Conservation (phyloP, 2,888 invertebrate species). For the Thymelicus sylvestris region DNA sequence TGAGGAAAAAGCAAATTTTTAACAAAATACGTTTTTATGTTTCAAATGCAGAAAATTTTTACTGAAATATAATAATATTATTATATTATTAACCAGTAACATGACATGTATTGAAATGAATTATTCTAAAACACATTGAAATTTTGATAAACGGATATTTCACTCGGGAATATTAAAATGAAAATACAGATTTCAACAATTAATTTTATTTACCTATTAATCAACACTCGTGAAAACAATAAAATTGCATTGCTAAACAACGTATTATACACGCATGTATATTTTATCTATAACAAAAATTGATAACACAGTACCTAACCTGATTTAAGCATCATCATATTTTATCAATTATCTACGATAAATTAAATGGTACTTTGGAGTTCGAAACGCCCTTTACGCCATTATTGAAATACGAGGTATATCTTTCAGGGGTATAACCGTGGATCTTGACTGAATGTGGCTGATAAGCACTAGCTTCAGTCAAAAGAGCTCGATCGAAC, state of each 20-base stretch:
- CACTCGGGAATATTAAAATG: too few species aligned
- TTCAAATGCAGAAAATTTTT: too few species aligned
- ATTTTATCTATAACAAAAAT: background rate
- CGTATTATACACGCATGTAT: background rate
- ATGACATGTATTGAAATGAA: too few species aligned
- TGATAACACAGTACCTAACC: background rate
- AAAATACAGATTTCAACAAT: background rate
- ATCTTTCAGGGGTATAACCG: constrained; percentile 72
- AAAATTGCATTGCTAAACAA: background rate
- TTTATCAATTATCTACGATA: constrained; percentile 42
- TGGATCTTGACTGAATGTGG: constrained; percentile 64
- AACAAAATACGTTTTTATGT: too few species aligned
- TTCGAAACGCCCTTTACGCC: constrained; percentile 51
- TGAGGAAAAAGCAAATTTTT: too few species aligned
- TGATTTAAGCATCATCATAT: background rate
- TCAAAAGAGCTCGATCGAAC: constrained; percentile 57
- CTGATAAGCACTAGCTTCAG: constrained; percentile 54
- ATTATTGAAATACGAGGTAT: constrained; percentile 73
- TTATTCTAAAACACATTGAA: too few species aligned
- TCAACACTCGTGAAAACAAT: background rate
- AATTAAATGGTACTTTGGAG: constrained; percentile 48
- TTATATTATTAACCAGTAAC: too few species aligned
- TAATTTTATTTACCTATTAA: background rate
- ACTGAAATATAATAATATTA: too few species aligned
- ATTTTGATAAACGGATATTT: too few species aligned